These are phyloP conservation scores for Mugil cephalus DNA, from an alignment of 2,113 vertebrate species.

Conservation along the genomic window DNA sequence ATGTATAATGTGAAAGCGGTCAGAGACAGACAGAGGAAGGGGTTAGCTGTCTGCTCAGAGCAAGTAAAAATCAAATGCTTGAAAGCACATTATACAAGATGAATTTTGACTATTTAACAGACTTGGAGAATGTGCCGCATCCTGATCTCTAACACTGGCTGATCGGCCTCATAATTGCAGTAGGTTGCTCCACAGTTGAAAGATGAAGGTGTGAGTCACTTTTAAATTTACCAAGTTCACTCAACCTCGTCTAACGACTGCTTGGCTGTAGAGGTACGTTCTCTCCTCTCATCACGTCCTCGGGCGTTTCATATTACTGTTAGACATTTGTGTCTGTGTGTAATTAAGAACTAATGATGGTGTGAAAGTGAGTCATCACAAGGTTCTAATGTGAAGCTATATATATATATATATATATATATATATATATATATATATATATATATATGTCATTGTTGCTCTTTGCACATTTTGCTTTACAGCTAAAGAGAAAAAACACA, in stretches of 20 bases:
- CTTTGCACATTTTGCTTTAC: no score
- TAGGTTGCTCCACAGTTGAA: background rate
- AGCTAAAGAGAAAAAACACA: no score
- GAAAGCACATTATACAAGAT: background rate
- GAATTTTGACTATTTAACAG: background rate
- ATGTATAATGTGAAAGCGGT: background rate
- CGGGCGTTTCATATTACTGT: background rate
- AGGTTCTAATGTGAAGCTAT: background rate
- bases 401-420: no score
- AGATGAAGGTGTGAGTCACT: background rate
- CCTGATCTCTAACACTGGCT: background rate
- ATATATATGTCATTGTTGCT: no score
- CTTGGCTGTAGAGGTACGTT: background rate
- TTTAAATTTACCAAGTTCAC: background rate
- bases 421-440: no score
- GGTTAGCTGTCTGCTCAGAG: background rate
- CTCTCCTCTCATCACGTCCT: background rate
- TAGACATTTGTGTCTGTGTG: background rate
- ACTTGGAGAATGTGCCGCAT: background rate
- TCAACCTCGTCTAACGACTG: slow-evolving; percentile 7
- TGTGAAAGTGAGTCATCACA: background rate
- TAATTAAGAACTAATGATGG: background rate
- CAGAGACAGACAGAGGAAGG: background rate
- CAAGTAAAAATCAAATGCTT: background rate
- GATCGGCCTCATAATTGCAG: background rate